Evolutionary conservation across 2,113 vertebrate genomes (phyloP).

Genomic region (Leucoraja erinaceus): DNA sequence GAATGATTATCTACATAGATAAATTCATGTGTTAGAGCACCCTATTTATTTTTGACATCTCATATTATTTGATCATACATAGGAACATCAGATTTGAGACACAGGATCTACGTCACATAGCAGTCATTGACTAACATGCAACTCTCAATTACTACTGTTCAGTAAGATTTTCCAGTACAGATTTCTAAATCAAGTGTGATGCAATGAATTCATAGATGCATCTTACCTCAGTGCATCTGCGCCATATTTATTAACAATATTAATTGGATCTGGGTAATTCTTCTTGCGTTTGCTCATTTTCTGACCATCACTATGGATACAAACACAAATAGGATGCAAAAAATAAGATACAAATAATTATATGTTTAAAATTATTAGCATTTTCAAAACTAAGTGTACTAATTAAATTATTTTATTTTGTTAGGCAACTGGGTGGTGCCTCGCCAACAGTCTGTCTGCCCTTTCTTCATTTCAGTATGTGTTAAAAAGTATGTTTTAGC

Average conservation of each 20-base stretch:
- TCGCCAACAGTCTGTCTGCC: no score
- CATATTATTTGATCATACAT: neutral
- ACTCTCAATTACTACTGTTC: neutral
- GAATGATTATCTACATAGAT: conserved; percentile 1
- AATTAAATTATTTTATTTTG: neutral
- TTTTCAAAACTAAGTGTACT: neutral
- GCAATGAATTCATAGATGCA: neutral
- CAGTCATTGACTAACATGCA: neutral
- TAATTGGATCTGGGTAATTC: conserved; percentile 87
- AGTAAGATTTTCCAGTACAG: neutral
- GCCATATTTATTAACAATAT: conserved; percentile 77
- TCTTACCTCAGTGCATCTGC: conserved; percentile 90
- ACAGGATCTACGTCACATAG: neutral
- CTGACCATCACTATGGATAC: conserved; percentile 78
- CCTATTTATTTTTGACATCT: conserved; percentile 2
- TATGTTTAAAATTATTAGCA: neutral
- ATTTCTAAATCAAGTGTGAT: neutral
- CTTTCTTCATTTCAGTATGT: no score
- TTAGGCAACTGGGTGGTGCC: no score
- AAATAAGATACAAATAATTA: no score
- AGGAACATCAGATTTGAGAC: neutral
- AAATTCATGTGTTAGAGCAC: neutral
- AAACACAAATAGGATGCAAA: neutral
- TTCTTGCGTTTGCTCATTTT: conserved; percentile 99
- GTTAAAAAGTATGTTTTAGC: no score